A percentile compares a stretch with the other conserved stretches of the same genome.
Evolutionary conservation across 2,888 invertebrate genomes (phyloP).

Genomic region (Caenorhabditis drosophilae): DNA sequence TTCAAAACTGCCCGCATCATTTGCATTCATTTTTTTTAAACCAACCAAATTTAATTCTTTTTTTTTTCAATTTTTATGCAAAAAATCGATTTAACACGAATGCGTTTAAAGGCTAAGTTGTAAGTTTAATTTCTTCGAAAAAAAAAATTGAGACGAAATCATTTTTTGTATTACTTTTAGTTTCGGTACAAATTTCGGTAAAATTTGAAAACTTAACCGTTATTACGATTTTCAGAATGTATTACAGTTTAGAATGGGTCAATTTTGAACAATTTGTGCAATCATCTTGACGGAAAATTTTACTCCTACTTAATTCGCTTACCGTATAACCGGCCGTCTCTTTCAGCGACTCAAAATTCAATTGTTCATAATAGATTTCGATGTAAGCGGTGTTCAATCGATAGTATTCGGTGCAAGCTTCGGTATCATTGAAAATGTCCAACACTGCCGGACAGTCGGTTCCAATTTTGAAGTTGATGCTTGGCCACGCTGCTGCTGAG

Average conservation of each 20-base stretch:
- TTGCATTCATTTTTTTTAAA: too few species aligned
- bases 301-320: constrained; percentile 8
- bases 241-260: too few species aligned
- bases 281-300: too few species aligned
- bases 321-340: constrained; percentile 69
- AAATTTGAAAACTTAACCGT: neutral
- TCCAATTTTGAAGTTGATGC: constrained; percentile 63
- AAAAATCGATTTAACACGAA: neutral
- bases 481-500: constrained; percentile 69
- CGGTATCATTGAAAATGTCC: constrained; percentile 62
- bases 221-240: neutral
- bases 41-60: too few species aligned
- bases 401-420: constrained; percentile 66
- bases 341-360: constrained; percentile 68
- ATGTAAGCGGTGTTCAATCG: constrained; percentile 66
- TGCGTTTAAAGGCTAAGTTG: neutral
- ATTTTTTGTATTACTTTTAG: too few species aligned
- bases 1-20: too few species aligned
- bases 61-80: too few species aligned
- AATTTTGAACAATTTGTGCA: too few species aligned
- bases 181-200: too few species aligned
- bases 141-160: neutral
- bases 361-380: constrained; percentile 69
- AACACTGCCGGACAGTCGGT: constrained; percentile 61
- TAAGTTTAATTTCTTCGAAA: neutral